Percentiles rank a stretch among this genome's conserved stretches.
Conservation (phyloP, 2,113 vertebrate genomes). For the Calypte anna region DNA sequence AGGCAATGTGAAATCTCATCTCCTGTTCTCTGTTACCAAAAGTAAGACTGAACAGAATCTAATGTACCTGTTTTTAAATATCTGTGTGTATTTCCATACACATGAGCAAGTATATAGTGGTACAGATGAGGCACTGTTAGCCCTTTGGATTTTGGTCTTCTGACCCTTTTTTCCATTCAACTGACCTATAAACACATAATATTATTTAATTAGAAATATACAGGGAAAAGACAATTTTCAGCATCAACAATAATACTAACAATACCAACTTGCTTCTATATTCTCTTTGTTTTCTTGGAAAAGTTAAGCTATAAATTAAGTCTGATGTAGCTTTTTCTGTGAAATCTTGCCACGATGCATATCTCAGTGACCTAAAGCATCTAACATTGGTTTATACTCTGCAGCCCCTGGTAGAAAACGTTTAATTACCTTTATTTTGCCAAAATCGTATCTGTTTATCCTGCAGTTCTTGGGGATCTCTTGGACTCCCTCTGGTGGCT, state of each 20-base stretch:
- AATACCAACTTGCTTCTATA: neutral
- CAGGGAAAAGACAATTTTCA: neutral
- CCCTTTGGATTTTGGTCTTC: neutral
- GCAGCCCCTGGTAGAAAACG: neutral
- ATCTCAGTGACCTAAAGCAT: neutral
- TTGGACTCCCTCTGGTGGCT: conserved; percentile 70
- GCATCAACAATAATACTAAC: neutral
- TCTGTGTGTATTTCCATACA: neutral
- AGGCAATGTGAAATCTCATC: neutral
- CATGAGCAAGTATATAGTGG: neutral
- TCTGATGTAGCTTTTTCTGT: neutral
- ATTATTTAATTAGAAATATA: neutral
- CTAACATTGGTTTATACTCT: conserved; percentile 1
- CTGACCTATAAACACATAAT: neutral
- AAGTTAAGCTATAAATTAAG: conserved; percentile 32
- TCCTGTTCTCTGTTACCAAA: neutral
- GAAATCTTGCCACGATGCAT: neutral
- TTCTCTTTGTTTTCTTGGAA: conserved; percentile 7
- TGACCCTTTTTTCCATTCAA: neutral
- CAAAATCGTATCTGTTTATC: conserved; percentile 20
- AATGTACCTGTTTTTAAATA: neutral
- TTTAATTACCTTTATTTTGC: conserved; percentile 52
- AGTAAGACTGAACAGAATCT: neutral
- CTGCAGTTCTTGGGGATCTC: conserved; percentile 7
- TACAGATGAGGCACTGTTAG: neutral